Evolutionary conservation across 1,140 invertebrate genomes (phyloP).

Genomic region (Megalopta genalis): DNA sequence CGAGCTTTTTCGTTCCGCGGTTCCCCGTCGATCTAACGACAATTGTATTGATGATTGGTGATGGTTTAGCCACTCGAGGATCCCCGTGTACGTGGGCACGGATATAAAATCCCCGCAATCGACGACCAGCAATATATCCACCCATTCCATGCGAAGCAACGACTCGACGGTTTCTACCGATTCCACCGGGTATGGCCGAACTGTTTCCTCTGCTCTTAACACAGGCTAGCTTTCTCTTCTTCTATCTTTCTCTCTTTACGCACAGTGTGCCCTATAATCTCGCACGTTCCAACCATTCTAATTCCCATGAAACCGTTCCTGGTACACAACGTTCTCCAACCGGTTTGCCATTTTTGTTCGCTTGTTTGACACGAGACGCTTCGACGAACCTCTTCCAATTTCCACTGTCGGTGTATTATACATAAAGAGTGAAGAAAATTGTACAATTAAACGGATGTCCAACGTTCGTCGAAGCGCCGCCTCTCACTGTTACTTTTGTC

Average conservation of each 20-base stretch:
- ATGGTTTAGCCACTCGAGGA: constrained; percentile 80
- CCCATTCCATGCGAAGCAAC: constrained; percentile 79
- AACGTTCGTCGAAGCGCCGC: not conserved
- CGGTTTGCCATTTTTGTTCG: not conserved
- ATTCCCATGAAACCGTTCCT: not conserved
- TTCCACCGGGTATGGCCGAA: constrained; percentile 79
- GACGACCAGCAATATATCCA: constrained; percentile 79
- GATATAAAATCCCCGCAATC: constrained; percentile 79
- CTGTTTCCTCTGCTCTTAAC: constrained; percentile 54
- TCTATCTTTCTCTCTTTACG: not conserved
- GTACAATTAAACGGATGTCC: too few relatives aligned
- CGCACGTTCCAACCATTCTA: not conserved
- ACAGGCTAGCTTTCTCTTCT: constrained; percentile 7
- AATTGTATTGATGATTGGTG: constrained; percentile 55
- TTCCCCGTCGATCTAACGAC: not conserved
- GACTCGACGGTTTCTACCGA: constrained; percentile 80
- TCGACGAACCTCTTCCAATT: not conserved
- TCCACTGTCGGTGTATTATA: too few relatives aligned
- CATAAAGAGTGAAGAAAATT: too few relatives aligned
- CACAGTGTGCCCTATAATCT: constrained; percentile 11
- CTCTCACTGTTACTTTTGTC: not conserved
- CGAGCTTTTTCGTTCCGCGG: not conserved
- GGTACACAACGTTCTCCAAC: not conserved
- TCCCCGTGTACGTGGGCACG: constrained; percentile 79
- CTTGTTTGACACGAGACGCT: not conserved